Base-by-base conservation (phyloP, 2,113 vertebrate species). In the Ctenomys sociabilis region DNA sequence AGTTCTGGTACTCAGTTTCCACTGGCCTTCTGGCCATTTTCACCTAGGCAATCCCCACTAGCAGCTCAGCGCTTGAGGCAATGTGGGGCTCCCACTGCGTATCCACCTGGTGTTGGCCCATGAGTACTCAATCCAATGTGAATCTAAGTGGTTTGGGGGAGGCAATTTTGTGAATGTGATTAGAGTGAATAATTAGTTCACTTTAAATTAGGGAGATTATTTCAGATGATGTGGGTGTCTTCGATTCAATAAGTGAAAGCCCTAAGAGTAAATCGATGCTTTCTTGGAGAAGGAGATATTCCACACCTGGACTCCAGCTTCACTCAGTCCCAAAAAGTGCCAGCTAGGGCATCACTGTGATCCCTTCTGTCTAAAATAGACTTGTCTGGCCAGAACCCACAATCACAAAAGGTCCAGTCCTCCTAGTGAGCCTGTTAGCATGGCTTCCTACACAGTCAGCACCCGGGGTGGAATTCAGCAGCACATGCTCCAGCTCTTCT, bases 301-400 rank as follows among this genome's bases (percentile, higher is more conserved):
- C 6, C 8, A 9, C 0, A 4, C 4, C 0, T 10, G 0, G 8
- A 54, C 32, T 28, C 35, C 5, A 63, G n/a, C 10, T 37, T 75
- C 13, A 5, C 4, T 9, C 28, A 28, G 28, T 5, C 4, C 12
- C 49, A 11, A 28, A 13, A 21, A 0, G 6, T 12, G 30, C 82
- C 0, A 2, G 14, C 11, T 30, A 21, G 40, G 24, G 9, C 24
- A 35, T 68, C 35, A 6, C 40, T 72, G 2, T 3, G 59, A 9
- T 19, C 63, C 57, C 14, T 49, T 30, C 30, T 8, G 1, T 35
- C 52, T 11, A 73, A 64, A 54, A n/a, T 52, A 2, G 59, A 54
- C 1, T 0, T 86, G 49, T n/a, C 28, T 28, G 7, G 35, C 8
- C n/a, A 57, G 35, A 4, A 19, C 26, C 75, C 68, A 78, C 5